Conservation (phyloP, 37 sponge, comb jelly and placozoan species). For the Dysidea cf. avara region DNA sequence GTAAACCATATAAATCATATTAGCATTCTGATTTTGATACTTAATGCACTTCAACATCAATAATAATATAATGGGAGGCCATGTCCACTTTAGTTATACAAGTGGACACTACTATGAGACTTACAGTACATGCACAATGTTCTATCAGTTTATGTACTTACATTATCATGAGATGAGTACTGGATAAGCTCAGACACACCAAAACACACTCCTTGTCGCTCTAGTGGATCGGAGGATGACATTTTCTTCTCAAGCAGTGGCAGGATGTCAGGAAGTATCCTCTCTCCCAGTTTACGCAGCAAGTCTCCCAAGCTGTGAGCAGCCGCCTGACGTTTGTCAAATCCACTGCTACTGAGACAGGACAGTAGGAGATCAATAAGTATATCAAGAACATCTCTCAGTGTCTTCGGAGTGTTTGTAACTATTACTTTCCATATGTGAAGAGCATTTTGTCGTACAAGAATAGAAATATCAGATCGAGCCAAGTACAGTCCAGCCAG, state of each 20-base stretch:
- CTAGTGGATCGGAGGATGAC: conserved; percentile 29
- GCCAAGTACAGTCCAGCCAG: conserved; percentile 98
- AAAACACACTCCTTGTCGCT: conserved; percentile 96
- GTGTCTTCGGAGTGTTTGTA: conserved; percentile 88
- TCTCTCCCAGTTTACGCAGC: conserved; percentile 94
- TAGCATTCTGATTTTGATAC: no score
- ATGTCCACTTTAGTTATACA: no score
- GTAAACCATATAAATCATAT: background rate
- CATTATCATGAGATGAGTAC: conserved; percentile 81
- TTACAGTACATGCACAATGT: no score
- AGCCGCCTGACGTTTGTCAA: conserved; percentile 91
- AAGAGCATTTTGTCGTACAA: conserved; percentile 92
- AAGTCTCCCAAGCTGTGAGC: conserved; percentile 93
- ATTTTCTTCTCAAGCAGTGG: conserved; percentile 90
- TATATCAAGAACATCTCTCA: conserved; percentile 93
- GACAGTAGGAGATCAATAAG: conserved; percentile 78
- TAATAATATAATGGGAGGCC: no score
- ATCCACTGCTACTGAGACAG: conserved; percentile 74
- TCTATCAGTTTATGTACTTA: no score
- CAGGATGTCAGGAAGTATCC: conserved; percentile 93
- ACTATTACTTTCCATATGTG: conserved; percentile 99
- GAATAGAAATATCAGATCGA: conserved; percentile 91
- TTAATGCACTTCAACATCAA: no score
- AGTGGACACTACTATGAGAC: no score
- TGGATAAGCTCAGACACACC: conserved; percentile 94